phyloP scores from a whole-genome alignment of 2,797 vertebrate species.

The Sebastes miniatus region DNA sequence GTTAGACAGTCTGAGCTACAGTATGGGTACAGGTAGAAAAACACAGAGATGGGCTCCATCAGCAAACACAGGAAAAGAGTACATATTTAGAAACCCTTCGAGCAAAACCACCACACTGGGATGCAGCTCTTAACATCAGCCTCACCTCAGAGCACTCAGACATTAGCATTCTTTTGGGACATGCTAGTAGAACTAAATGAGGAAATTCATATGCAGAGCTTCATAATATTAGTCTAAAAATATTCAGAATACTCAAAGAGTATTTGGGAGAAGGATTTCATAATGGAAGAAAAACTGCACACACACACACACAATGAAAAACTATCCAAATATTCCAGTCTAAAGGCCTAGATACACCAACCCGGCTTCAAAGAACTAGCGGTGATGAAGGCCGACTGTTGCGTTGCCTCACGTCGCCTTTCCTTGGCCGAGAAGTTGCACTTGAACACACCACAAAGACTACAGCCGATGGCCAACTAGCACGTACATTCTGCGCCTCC shows the following conservation, averaged over 20 bases:
- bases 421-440: too few species aligned
- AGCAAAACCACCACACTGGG: constrained; percentile 57
- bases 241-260: constrained; percentile 5
- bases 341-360: too few species aligned
- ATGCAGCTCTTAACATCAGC: constrained; percentile 64
- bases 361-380: too few species aligned
- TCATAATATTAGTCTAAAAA: constrained; percentile 9
- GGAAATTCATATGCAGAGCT: constrained; percentile 10
- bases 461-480: too few species aligned
- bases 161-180: constrained; percentile 55
- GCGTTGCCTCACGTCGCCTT: too few species aligned
- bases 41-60: constrained; percentile 74
- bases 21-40: constrained; percentile 74
- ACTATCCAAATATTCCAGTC: background rate
- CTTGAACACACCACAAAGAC: too few species aligned
- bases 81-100: constrained; percentile 33
- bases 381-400: too few species aligned
- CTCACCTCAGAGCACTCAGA: constrained; percentile 51
- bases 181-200: constrained; percentile 53
- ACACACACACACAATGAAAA: constrained; percentile 17
- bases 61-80: constrained; percentile 55
- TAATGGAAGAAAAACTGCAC: constrained; percentile 59
- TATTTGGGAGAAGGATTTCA: background rate
- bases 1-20: constrained; percentile 65
- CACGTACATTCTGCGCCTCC: too few species aligned